Evolutionary conservation across 1,140 invertebrate species (phyloP).

Genomic region (Grapholita molesta): DNA sequence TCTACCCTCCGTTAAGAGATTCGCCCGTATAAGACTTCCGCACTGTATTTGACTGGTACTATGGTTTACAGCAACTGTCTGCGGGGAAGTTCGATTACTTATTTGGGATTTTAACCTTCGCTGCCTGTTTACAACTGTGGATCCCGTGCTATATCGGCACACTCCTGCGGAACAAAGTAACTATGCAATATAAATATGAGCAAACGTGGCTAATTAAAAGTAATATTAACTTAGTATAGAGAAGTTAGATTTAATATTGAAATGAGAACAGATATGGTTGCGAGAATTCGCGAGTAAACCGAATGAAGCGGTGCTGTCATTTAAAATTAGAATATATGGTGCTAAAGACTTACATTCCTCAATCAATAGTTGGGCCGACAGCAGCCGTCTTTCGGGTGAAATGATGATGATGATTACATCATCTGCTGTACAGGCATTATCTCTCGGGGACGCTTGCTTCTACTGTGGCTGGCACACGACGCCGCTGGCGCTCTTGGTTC

Average conservation of each 20-base stretch:
- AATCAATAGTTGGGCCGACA: no score
- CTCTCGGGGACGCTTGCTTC: conserved; percentile 46
- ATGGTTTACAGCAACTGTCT: conserved; percentile 41
- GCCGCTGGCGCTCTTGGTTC: conserved; percentile 32
- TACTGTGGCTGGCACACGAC: conserved; percentile 49
- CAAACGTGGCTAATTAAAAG: background rate
- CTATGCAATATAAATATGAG: conserved; percentile 11
- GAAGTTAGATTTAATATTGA: no score
- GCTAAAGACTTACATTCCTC: no score
- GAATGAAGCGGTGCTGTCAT: no score
- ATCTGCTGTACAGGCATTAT: conserved; percentile 32
- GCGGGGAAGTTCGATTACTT: conserved; percentile 38
- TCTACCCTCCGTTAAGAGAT: no score
- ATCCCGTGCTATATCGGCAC: conserved; percentile 56
- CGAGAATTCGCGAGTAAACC: no score
- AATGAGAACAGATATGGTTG: no score
- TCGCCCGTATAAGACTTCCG: background rate
- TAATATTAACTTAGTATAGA: no score
- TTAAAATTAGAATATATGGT: no score
- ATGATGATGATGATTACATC: no score
- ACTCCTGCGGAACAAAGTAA: conserved; percentile 46
- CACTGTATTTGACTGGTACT: background rate
- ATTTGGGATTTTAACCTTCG: conserved; percentile 35
- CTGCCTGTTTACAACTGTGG: conserved; percentile 43
- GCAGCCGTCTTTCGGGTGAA: no score